These are phyloP conservation scores for Operophtera brumata DNA, from an alignment of 2,888 invertebrate genomes.

Conservation along the genomic window DNA sequence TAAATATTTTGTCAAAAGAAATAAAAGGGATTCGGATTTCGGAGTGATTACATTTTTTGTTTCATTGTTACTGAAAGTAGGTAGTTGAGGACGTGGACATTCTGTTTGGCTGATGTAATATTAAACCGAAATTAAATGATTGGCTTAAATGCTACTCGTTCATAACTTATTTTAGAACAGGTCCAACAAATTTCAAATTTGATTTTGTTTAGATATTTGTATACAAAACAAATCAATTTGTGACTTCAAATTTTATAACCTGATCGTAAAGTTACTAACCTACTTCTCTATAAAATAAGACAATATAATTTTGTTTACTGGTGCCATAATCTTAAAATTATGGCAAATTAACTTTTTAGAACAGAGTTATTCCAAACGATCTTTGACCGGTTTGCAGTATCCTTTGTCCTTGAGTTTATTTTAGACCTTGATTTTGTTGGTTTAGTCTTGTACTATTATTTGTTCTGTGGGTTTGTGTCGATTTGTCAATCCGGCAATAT, in stretches of 20 bases:
- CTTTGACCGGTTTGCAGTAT: background rate
- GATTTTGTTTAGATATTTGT: too few species aligned
- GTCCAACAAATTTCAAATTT: too few species aligned
- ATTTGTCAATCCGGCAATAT: constrained; percentile 8
- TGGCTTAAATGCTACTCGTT: background rate
- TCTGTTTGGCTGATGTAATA: constrained; percentile 46
- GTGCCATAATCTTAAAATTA: background rate
- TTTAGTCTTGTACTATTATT: too few species aligned
- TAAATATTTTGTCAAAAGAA: constrained; percentile 17
- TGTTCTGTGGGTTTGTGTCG: too few species aligned
- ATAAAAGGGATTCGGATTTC: constrained; percentile 21
- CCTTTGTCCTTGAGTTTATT: constrained; percentile 12
- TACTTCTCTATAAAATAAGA: background rate
- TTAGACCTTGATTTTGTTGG: background rate
- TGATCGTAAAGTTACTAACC: constrained; percentile 2
- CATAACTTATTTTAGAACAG: background rate
- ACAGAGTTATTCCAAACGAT: background rate
- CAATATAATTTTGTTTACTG: constrained; percentile 6
- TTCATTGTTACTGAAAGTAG: constrained; percentile 32
- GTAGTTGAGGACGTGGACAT: constrained; percentile 29
- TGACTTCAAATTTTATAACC: background rate
- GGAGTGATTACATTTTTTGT: constrained; percentile 32
- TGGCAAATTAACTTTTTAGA: background rate
- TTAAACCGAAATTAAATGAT: constrained; percentile 18
- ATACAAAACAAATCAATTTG: constrained; percentile 4